A percentile compares a stretch with the other conserved stretches of the same genome.
These are phyloP conservation scores for Pollenia labialis DNA, from an alignment of 2,888 invertebrate species.

Conservation along the genomic window DNA sequence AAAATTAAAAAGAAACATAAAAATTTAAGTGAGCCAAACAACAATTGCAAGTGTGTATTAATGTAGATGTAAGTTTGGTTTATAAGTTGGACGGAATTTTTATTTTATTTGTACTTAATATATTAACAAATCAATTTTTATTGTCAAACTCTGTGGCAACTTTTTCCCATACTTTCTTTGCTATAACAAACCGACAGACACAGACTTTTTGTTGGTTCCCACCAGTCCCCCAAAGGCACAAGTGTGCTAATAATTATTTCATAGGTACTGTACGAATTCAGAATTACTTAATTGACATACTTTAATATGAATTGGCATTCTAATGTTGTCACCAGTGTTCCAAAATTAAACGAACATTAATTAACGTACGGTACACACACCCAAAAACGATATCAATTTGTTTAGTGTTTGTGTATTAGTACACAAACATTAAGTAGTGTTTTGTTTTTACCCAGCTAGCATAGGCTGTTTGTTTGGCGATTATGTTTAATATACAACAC, in stretches of 20 bases:
- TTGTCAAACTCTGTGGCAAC: slow-evolving; percentile 67
- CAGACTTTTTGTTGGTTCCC: background rate
- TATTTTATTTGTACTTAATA: slow-evolving; percentile 54
- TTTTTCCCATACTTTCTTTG: slow-evolving; percentile 47
- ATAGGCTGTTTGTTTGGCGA: too few species aligned
- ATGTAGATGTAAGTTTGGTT: slow-evolving; percentile 43
- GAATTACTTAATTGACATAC: background rate
- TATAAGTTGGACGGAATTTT: slow-evolving; percentile 43
- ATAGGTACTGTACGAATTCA: slow-evolving; percentile 2
- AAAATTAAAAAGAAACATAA: background rate
- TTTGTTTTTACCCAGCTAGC: too few species aligned
- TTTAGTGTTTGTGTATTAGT: too few species aligned
- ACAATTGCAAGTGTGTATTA: slow-evolving; percentile 53
- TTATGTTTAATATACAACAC: too few species aligned
- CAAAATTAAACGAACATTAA: too few species aligned
- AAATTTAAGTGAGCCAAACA: slow-evolving; percentile 12
- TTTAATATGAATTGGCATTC: too few species aligned
- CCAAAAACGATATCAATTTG: too few species aligned
- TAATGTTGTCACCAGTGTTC: too few species aligned
- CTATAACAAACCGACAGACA: background rate
- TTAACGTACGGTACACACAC: too few species aligned
- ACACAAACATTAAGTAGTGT: too few species aligned
- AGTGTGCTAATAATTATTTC: background rate
- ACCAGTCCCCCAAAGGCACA: slow-evolving; percentile 35
- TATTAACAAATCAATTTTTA: slow-evolving; percentile 73